Evolutionary conservation across 2,113 vertebrate genomes (phyloP).

Genomic region (Pica pica): DNA sequence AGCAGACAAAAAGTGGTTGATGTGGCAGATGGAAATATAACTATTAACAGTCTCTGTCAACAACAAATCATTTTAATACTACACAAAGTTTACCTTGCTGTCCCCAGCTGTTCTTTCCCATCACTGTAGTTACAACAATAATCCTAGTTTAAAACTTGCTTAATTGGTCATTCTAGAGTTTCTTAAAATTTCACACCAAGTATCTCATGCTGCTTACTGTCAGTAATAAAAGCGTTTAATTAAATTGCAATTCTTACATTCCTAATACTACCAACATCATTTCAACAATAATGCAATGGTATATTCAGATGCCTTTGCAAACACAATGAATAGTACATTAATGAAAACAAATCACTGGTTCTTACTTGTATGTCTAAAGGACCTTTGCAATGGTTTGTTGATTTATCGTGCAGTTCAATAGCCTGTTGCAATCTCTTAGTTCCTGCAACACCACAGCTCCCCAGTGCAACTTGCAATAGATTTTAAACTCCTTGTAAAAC

Average conservation of each 20-base stretch:
- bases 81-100: not conserved
- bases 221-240: not conserved
- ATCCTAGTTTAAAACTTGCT: not conserved
- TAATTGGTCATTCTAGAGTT: not conserved
- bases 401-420: not conserved
- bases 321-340: not conserved
- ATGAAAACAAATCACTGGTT: not conserved
- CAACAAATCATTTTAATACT: not conserved
- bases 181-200: not conserved
- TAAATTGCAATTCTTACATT: not conserved
- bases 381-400: slow-evolving; percentile 10
- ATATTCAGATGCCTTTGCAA: not conserved
- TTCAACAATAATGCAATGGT: not conserved
- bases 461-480: not conserved
- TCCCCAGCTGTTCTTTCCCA: not conserved
- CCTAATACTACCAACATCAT: not conserved
- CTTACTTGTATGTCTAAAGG: not conserved
- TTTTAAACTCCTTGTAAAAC: not conserved
- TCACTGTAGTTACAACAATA: not conserved
- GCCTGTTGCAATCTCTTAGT: not conserved
- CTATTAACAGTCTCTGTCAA: not conserved
- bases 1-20: not conserved
- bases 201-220: not conserved
- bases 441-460: not conserved
- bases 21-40: not conserved